Evolutionary conservation across 2,888 invertebrate species (phyloP).

Genomic region (Junonia oenone): DNA sequence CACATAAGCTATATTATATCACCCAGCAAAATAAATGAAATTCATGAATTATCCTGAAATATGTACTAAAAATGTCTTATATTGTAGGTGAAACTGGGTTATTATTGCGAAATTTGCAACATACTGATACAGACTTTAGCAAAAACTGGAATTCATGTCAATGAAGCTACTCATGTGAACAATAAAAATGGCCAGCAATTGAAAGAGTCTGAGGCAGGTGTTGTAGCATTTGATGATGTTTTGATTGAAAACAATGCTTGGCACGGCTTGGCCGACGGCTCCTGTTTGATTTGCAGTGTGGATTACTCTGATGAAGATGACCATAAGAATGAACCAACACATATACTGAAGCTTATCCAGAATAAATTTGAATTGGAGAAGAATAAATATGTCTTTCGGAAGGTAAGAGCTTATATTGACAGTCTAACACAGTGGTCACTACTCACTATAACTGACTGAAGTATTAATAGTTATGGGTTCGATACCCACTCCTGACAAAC

Average conservation of each 20-base stretch:
- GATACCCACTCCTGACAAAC: too few species aligned
- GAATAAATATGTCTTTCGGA: constrained; percentile 40
- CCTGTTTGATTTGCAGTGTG: constrained; percentile 45
- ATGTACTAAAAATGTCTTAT: too few species aligned
- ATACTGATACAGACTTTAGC: constrained; percentile 39
- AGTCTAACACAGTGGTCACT: too few species aligned
- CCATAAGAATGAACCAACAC: constrained; percentile 39
- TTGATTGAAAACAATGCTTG: constrained; percentile 44
- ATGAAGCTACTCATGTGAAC: constrained; percentile 37
- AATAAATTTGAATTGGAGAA: constrained; percentile 39
- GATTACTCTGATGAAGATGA: constrained; percentile 40
- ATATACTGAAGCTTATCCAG: constrained; percentile 45
- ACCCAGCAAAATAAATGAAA: too few species aligned
- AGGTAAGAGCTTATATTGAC: too few species aligned
- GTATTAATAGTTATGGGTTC: too few species aligned
- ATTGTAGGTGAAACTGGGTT: constrained; percentile 47
- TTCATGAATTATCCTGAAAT: too few species aligned
- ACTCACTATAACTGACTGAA: too few species aligned
- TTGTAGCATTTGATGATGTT: constrained; percentile 41
- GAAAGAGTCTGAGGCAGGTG: constrained; percentile 29
- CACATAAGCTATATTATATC: too few species aligned
- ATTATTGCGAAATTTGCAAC: constrained; percentile 53
- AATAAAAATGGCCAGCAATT: constrained; percentile 37
- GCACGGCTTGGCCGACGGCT: constrained; percentile 46
- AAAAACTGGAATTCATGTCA: constrained; percentile 43